Evolutionary conservation across 2,888 invertebrate genomes (phyloP).

Genomic region (Ctena decussata): DNA sequence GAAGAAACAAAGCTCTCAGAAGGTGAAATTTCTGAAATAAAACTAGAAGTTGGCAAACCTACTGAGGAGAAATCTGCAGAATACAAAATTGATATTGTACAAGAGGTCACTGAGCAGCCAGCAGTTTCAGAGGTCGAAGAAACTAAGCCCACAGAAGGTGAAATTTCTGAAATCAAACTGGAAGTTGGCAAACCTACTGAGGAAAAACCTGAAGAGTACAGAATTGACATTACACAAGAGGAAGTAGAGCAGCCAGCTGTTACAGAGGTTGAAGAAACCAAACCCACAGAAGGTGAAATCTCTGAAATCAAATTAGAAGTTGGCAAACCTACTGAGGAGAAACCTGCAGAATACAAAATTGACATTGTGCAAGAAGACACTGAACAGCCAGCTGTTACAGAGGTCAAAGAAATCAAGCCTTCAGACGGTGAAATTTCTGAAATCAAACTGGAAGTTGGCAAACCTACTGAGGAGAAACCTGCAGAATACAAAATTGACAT

Average conservation of each 20-base stretch:
- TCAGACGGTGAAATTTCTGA: slow-evolving; percentile 32
- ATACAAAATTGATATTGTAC: slow-evolving; percentile 15
- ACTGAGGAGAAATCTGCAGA: slow-evolving; percentile 4
- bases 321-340: slow-evolving; percentile 25
- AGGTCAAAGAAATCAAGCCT: slow-evolving; percentile 39
- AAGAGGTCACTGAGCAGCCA: slow-evolving; percentile 24
- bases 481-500: slow-evolving; percentile 55
- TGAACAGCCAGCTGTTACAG: slow-evolving; percentile 18
- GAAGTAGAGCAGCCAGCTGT: slow-evolving; percentile 55
- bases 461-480: slow-evolving; percentile 28
- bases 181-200: slow-evolving; percentile 44
- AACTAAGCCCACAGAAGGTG: slow-evolving; percentile 29
- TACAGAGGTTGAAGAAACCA: slow-evolving; percentile 60
- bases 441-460: slow-evolving; percentile 32
- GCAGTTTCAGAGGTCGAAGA: not conserved
- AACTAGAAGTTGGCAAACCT: slow-evolving; percentile 27
- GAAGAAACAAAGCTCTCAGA: slow-evolving; percentile 32
- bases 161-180: slow-evolving; percentile 45
- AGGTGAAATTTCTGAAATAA: slow-evolving; percentile 46
- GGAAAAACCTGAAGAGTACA: slow-evolving; percentile 43
- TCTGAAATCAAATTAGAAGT: slow-evolving; percentile 23
- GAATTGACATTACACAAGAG: slow-evolving; percentile 59
- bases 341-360: slow-evolving; percentile 43
- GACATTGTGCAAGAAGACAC: slow-evolving; percentile 19
- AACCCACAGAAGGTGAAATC: not conserved